Percentiles rank a stretch among this genome's conserved stretches.
phyloP scores from a whole-genome alignment of 2,888 invertebrate genomes.

The Eupeodes latifasciatus region DNA sequence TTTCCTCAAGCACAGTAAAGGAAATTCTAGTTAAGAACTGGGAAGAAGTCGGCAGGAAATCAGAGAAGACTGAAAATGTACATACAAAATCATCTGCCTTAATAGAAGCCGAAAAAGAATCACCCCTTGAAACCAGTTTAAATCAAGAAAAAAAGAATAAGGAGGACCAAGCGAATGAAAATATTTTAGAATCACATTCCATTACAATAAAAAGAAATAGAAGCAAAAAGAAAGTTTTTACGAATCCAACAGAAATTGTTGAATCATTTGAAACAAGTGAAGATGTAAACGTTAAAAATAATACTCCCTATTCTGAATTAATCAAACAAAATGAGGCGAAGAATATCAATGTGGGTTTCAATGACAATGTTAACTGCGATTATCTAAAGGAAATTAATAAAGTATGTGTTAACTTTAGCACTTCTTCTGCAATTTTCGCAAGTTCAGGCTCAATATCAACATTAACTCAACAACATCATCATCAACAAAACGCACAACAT shows the following conservation, averaged over 20 bases:
- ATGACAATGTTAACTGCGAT: no score
- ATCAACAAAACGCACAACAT: not conserved
- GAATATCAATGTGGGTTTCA: no score
- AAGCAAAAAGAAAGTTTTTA: not conserved
- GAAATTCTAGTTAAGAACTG: not conserved
- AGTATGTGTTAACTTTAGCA: no score
- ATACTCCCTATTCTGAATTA: not conserved
- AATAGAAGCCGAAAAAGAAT: not conserved
- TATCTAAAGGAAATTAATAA: no score
- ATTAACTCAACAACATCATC: not conserved
- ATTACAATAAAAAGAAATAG: conserved; percentile 3
- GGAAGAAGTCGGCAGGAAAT: not conserved
- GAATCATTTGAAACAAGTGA: no score
- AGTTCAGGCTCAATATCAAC: not conserved
- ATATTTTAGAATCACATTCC: not conserved
- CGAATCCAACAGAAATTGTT: not conserved
- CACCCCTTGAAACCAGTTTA: no score
- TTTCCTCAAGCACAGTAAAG: not conserved
- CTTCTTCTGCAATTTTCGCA: not conserved
- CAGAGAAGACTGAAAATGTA: not conserved
- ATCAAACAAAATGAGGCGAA: no score
- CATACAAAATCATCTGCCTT: not conserved
- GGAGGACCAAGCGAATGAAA: not conserved
- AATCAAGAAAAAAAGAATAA: not conserved
- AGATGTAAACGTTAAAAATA: not conserved